Evolutionary conservation across 2,888 invertebrate species (phyloP).

Genomic region (Meteorus cinctellus): DNA sequence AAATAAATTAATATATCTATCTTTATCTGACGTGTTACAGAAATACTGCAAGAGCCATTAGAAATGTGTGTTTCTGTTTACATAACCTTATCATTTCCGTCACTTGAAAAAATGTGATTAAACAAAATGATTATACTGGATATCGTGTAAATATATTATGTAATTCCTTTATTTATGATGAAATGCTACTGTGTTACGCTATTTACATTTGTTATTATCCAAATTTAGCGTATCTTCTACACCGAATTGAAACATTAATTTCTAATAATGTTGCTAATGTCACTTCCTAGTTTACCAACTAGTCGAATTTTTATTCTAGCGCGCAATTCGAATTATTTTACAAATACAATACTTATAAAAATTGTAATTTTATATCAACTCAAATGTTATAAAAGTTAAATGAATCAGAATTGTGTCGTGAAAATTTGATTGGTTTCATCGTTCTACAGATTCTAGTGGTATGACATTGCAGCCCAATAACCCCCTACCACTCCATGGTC

Average conservation of each 20-base stretch:
- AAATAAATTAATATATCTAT: neutral
- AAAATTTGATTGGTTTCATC: conserved; percentile 58
- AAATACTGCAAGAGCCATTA: neutral
- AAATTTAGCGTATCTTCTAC: too few species aligned
- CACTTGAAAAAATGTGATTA: neutral
- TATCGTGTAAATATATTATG: too few species aligned
- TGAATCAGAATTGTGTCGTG: conserved; percentile 34
- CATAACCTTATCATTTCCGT: neutral
- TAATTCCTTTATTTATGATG: too few species aligned
- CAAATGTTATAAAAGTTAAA: conserved; percentile 18
- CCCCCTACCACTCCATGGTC: conserved; percentile 86
- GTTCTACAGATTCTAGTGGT: conserved; percentile 72
- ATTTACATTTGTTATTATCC: too few species aligned
- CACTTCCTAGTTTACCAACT: too few species aligned
- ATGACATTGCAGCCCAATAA: conserved; percentile 84
- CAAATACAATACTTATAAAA: neutral
- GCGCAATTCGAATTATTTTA: neutral
- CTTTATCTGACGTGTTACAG: neutral
- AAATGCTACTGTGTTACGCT: too few species aligned
- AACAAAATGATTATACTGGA: too few species aligned
- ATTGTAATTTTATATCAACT: conserved; percentile 6
- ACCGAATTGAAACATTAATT: too few species aligned
- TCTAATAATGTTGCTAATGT: too few species aligned
- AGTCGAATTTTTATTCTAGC: neutral
- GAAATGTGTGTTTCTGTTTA: neutral